Base-by-base conservation (phyloP, 2,797 vertebrate species). In the Xenops minutus region DNA sequence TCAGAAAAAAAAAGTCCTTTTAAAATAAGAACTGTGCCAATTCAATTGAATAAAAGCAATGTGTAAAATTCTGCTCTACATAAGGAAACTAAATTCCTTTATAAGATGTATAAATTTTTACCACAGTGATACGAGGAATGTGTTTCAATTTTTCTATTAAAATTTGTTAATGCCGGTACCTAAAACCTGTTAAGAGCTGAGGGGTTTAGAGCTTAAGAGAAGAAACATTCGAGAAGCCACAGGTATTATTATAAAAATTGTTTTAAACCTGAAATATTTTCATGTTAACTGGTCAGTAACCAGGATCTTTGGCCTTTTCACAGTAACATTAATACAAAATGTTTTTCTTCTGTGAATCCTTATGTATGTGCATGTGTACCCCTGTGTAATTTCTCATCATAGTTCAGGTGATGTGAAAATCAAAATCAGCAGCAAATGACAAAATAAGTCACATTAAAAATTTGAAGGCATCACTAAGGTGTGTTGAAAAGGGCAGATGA, bases 21-120 rank as follows among this genome's bases (percentile, higher is more conserved):
- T 97, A 94, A 96, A 96, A 97, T 97, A 95, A 97, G 96, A 97
- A 89, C 84, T 81, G 78, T 55, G 37, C 96, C 97, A 97, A 96
- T 97, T 97, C 92, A 97, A 96, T 95, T 97, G 89, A 97, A 97
- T 97, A 97, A 96, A 92, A 97, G 76, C 41, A 92, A 93, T 76
- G 51, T 10, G 23, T 80, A 96, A 92, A 96, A 96, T 94, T 95
- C 91, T 95, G 51, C 71, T 95, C 62, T 71, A 92, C 72, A 36
- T 69, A 64, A 96, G 92, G 88, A 96, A 87, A 90, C 96, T 85
- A 93, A 96, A 97, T 94, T 95, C 67, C 41, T 96, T 96, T 91
- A 63, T 83, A 87, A 88, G 85, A 76, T 61, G 17, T 95, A 87
- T 73, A 80, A 48, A 74, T 96, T 96, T 91, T 96, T 81, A 86